Conservation (phyloP, 1,140 invertebrate species). For the Orchesella cincta region DNA sequence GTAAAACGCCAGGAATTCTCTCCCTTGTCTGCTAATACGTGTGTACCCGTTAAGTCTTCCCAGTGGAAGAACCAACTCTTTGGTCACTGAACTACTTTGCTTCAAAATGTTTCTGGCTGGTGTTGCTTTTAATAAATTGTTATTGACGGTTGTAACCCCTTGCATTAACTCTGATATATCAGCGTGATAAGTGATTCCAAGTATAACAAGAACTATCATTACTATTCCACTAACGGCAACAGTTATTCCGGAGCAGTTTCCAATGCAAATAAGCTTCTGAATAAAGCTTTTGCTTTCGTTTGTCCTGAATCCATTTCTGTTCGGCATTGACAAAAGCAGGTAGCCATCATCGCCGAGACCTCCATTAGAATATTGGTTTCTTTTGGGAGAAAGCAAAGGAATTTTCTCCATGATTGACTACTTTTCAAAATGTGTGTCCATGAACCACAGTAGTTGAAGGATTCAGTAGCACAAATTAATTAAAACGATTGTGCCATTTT, state of each 20-base stretch:
- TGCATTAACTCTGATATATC: background rate
- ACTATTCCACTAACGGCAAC: background rate
- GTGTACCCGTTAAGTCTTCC: background rate
- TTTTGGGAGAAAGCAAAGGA: background rate
- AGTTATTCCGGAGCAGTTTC: background rate
- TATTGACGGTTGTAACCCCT: background rate
- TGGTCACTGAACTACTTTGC: background rate
- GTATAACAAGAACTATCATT: background rate
- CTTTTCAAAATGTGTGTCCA: too few relatives aligned
- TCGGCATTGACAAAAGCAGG: background rate
- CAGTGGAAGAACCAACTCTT: background rate
- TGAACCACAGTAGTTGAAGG: too few relatives aligned
- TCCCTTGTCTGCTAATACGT: background rate
- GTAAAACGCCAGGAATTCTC: constrained; percentile 34
- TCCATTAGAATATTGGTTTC: background rate
- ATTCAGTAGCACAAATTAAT: too few relatives aligned
- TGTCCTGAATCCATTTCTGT: too few relatives aligned
- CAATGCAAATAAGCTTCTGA: background rate
- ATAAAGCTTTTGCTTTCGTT: background rate
- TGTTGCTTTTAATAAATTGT: background rate
- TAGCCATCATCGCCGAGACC: background rate
- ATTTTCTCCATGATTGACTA: background rate
- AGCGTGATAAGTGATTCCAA: background rate
- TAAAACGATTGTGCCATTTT: too few relatives aligned
- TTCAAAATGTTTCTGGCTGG: background rate